Percentiles rank a stretch among this genome's conserved stretches.
phyloP scores from a whole-genome alignment of 2,888 invertebrate genomes.

The Eupithecia abbreviata region DNA sequence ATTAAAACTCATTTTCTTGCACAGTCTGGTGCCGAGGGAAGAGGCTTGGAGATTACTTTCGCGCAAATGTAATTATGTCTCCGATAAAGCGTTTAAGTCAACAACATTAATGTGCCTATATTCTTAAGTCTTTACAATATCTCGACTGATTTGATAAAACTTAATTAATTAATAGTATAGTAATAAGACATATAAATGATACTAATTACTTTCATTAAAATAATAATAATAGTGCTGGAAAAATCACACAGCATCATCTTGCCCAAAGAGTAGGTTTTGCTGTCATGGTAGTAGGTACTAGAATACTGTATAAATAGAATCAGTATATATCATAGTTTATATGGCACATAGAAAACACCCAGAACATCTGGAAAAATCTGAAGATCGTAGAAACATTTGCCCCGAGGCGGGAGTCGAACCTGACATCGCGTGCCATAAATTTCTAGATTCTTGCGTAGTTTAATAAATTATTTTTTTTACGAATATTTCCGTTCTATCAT shows the following conservation, averaged over 20 bases:
- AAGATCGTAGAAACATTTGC: too few species aligned
- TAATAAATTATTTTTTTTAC: neutral
- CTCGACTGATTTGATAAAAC: neutral
- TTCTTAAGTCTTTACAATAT: neutral
- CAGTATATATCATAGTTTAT: too few species aligned
- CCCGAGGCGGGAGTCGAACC: too few species aligned
- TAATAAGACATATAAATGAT: neutral
- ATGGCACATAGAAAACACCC: too few species aligned
- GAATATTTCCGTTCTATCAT: neutral
- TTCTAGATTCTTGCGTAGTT: neutral
- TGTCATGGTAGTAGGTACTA: too few species aligned
- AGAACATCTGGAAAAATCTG: too few species aligned
- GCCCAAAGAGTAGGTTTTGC: too few species aligned
- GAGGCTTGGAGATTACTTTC: constrained; percentile 14
- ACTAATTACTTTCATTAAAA: neutral
- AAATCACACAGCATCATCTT: too few species aligned
- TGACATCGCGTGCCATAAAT: too few species aligned
- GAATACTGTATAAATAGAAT: too few species aligned
- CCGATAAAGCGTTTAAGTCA: constrained; percentile 21
- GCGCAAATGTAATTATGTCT: constrained; percentile 37
- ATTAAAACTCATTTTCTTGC: neutral
- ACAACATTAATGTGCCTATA: neutral
- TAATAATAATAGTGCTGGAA: too few species aligned
- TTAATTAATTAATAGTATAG: neutral
- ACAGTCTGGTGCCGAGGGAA: neutral